Conservation (phyloP, 2,888 invertebrate species). For the Drosophila subsilvestris region DNA sequence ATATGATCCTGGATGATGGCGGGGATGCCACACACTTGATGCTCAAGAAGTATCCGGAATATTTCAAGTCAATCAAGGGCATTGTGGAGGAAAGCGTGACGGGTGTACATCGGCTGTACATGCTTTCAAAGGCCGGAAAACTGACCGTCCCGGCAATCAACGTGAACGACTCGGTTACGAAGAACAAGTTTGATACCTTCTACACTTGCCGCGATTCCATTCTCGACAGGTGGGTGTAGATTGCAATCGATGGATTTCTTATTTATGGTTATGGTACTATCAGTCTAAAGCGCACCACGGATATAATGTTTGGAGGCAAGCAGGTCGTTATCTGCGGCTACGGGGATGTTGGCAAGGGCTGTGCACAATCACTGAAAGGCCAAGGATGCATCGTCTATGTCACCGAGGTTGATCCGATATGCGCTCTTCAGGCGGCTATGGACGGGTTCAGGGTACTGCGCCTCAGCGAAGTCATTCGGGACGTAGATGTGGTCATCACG, state of each 20-base stretch:
- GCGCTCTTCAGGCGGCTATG: conserved; percentile 97
- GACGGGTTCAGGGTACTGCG: conserved; percentile 97
- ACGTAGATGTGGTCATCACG: conserved; percentile 96
- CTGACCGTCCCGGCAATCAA: conserved; percentile 79
- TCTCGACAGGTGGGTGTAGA: conserved; percentile 88
- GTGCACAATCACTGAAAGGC: conserved; percentile 96
- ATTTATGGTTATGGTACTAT: neutral
- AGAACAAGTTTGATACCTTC: conserved; percentile 98
- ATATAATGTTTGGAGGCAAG: conserved; percentile 98
- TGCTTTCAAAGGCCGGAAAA: conserved; percentile 78
- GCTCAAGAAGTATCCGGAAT: conserved; percentile 96
- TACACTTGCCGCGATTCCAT: conserved; percentile 97
- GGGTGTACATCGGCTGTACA: conserved; percentile 96
- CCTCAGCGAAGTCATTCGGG: conserved; percentile 94
- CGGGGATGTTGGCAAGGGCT: conserved; percentile 98
- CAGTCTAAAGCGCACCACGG: conserved; percentile 85
- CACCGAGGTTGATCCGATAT: conserved; percentile 98
- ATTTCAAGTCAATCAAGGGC: conserved; percentile 96
- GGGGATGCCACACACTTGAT: conserved; percentile 98
- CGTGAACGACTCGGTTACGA: conserved; percentile 93
- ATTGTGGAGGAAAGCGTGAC: conserved; percentile 99
- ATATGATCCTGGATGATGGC: conserved; percentile 98
- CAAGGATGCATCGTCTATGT: conserved; percentile 93
- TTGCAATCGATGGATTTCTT: neutral
- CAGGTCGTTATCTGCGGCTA: conserved; percentile 98